Base-by-base conservation (phyloP, 2,888 invertebrate genomes). In the Ophion ventricosus region DNA sequence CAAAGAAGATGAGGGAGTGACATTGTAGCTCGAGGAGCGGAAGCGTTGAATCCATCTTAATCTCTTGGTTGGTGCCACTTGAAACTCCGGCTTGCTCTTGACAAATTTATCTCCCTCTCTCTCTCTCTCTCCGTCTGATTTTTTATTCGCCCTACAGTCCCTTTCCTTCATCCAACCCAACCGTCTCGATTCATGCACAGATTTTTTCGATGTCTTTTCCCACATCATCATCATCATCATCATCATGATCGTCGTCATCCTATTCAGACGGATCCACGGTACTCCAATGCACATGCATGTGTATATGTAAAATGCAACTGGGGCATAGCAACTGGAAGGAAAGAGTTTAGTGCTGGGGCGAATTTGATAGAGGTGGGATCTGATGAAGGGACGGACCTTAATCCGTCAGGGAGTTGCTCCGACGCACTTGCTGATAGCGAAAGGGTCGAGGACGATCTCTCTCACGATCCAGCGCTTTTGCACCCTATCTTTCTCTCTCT, bases 381-480 rank as follows among this genome's bases (percentile, higher is more conserved):
- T 40, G 64, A 49, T 35, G 54, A 23, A 61, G 56, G 66, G 69
- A 56, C 25, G 79, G 77, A 80, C 74, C 79, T 80, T 86, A 85
- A 85, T 85, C 85, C 79, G 59, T 54, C 26, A 70, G 66, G 77
- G 83, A 83, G 54, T 80, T 83, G 80, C 83, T 79, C 25, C 40
- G 35, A 72, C 72, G 83, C 54, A 80, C 85, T 83, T 81, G 81
- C 80, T 81, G 85, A 87, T 84, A 84, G 84, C 81, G 54, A 83
- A 78, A 84, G 81, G 85, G 78, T 81, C 82, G 69, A 85, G 54
- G 76, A 78, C 56, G 64, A 66, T 75, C 59, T 78, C 78, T 40
- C 54, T 67, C 54, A 59, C 66, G 82, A 77, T 77, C 73, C 72
- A 64, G 66, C 43, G 72, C 20, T 82, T 76, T 77, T 73, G 66